Percentiles rank a stretch among this genome's conserved stretches.
These are phyloP conservation scores for Drosophila acutilabella DNA, from an alignment of 2,888 invertebrate species.

Conservation along the genomic window DNA sequence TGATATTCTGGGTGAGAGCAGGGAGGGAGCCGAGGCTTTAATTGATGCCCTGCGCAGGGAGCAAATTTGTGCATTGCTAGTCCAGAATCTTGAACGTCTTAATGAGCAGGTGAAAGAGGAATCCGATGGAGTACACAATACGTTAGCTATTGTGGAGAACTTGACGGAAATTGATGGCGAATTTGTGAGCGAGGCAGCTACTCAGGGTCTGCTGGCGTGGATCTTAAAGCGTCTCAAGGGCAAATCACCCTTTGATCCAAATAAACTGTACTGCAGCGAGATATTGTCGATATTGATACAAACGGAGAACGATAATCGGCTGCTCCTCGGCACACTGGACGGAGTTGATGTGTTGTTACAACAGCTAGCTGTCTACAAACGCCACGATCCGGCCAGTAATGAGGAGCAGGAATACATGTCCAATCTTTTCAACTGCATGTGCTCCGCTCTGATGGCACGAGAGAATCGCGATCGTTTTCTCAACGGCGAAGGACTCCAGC, in stretches of 20 bases:
- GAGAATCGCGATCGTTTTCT: slow-evolving; percentile 96
- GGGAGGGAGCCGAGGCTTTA: slow-evolving; percentile 94
- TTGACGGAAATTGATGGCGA: slow-evolving; percentile 95
- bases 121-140: slow-evolving; percentile 97
- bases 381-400: slow-evolving; percentile 94
- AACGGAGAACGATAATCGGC: slow-evolving; percentile 92
- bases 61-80: slow-evolving; percentile 94
- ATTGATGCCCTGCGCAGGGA: slow-evolving; percentile 95
- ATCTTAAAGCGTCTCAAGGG: slow-evolving; percentile 94
- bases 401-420: slow-evolving; percentile 99
- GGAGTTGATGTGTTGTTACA: slow-evolving; percentile 97
- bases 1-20: slow-evolving; percentile 95
- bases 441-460: slow-evolving; percentile 95
- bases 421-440: slow-evolving; percentile 97
- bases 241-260: slow-evolving; percentile 96
- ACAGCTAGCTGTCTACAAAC: slow-evolving; percentile 97
- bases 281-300: slow-evolving; percentile 97
- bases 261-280: slow-evolving; percentile 98
- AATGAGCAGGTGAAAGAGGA: slow-evolving; percentile 98
- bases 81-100: slow-evolving; percentile 96
- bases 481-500: slow-evolving; percentile 97
- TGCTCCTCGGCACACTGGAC: slow-evolving; percentile 94
- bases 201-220: slow-evolving; percentile 97
- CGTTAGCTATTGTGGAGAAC: slow-evolving; percentile 96
- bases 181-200: slow-evolving; percentile 92